Percentiles rank a stretch among this genome's conserved stretches.
Evolutionary conservation across 2,797 vertebrate genomes (phyloP).

Genomic region (Falco cherrug): DNA sequence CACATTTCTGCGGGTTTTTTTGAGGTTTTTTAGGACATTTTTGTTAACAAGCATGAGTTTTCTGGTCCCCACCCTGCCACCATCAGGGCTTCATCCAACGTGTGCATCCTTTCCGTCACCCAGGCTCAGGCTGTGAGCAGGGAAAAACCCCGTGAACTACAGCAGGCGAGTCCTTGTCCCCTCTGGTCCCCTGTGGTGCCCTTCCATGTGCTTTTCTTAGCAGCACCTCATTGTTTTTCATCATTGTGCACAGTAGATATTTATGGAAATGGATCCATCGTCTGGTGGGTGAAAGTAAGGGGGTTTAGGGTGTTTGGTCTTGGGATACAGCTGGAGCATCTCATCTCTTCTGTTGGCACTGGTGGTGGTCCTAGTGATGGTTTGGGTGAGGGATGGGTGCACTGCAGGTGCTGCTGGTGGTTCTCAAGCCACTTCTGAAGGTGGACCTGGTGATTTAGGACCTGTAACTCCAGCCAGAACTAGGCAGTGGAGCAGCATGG

Average conservation of each 20-base stretch:
- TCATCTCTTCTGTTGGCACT: background rate
- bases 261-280: background rate
- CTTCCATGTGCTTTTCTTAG: background rate
- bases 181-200: background rate
- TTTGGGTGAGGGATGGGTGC: background rate
- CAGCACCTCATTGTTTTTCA: background rate
- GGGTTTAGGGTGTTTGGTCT: background rate
- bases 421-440: background rate
- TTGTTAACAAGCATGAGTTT: conserved; percentile 44
- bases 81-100: accelerated
- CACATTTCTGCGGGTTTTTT: accelerated
- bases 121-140: background rate
- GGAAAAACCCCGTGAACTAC: background rate
- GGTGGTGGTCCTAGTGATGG: background rate
- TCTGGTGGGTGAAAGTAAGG: background rate
- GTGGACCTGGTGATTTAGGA: background rate
- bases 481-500: background rate
- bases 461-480: background rate
- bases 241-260: accelerated
- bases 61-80: conserved; percentile 50
- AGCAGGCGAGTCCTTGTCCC: background rate
- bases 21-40: background rate
- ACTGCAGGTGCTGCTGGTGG: accelerated
- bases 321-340: background rate
- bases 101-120: background rate